These are phyloP conservation scores for Meliscaeva auricollis DNA, from an alignment of 2,888 invertebrate species.

Conservation along the genomic window DNA sequence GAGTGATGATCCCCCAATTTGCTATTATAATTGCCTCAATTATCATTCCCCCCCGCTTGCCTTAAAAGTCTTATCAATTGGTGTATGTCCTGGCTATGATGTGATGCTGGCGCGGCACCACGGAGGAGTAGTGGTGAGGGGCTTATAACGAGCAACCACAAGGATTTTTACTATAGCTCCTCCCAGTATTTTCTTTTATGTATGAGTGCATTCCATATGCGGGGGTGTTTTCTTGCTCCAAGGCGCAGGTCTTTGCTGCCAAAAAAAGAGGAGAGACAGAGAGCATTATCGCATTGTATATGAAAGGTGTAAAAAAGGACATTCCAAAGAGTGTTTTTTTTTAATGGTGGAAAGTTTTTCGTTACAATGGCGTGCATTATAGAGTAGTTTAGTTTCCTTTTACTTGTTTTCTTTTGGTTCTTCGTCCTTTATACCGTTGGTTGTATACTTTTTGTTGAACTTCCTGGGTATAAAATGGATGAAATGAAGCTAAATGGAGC, in stretches of 20 bases:
- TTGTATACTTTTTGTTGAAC: conserved; percentile 56
- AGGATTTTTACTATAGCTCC: conserved; percentile 69
- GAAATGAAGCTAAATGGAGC: conserved; percentile 77
- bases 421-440: conserved; percentile 31
- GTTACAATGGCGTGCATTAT: conserved; percentile 69
- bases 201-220: conserved; percentile 32
- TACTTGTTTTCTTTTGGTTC: conserved; percentile 39
- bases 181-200: conserved; percentile 32
- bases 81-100: conserved; percentile 3
- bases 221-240: conserved; percentile 62
- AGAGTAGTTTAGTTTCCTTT: conserved; percentile 41
- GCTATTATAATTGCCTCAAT: conserved; percentile 84
- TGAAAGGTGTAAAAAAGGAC: conserved; percentile 72
- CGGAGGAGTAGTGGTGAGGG: neutral
- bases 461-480: conserved; percentile 70
- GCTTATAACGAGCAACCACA: conserved; percentile 60
- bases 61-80: conserved; percentile 33
- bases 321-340: conserved; percentile 40
- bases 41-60: conserved; percentile 81
- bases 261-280: conserved; percentile 41
- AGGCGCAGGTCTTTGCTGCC: conserved; percentile 42
- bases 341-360: conserved; percentile 66
- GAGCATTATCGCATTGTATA: conserved; percentile 33
- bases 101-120: neutral
- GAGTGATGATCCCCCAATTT: conserved; percentile 84